Evolutionary conservation across 2,797 vertebrate species (phyloP), one percentile per base, ranked within the genome.

Genomic region (Dipus sagitta): DNA sequence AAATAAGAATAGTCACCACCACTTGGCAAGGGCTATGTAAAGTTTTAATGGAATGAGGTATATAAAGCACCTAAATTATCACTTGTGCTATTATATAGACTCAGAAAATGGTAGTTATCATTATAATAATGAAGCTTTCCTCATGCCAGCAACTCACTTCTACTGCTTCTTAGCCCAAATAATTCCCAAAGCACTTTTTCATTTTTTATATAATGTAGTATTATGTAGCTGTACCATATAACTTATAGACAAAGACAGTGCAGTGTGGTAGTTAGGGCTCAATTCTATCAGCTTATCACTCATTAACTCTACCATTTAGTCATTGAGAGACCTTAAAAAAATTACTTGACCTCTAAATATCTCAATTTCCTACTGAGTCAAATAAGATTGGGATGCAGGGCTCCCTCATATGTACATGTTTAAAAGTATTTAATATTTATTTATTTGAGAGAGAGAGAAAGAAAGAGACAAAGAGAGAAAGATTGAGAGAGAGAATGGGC

Each of bases 21-120:
- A 84, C 42, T 70, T 88, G 79, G 52, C 60, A 84, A 68, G 34
- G 17, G 3, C 34, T 54, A 71, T 38, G 38, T 74, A 79, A 89
- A 77, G 17, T 77, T 92, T 75, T 92, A 96, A 93, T 93, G 64
- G 83, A 90, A 90, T 88, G 42, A 89, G 86, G 54, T 93, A 47
- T 72, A 86, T 93, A 82, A 90, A 92, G 38, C 28, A 70, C 23
- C 30, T 42, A 77, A 60, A 71, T 84, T 86, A 91, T 89, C 77
- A 38, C 77, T 84, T 88, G 30, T 24, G 68, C 52, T 87, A 65
- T 89, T 89, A 64, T 77, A 28, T 65, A 88, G 21, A 92, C 68
- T 83, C 12, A 34, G 70, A 52, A 91, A 88, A 86, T 58, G 38
- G 74, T 81, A n/a, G 47, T 92, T 94, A 93, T 47, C 93, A 52